These are phyloP conservation scores for Dipodomys ordii DNA, from an alignment of 2,113 vertebrate species.

Conservation along the genomic window DNA sequence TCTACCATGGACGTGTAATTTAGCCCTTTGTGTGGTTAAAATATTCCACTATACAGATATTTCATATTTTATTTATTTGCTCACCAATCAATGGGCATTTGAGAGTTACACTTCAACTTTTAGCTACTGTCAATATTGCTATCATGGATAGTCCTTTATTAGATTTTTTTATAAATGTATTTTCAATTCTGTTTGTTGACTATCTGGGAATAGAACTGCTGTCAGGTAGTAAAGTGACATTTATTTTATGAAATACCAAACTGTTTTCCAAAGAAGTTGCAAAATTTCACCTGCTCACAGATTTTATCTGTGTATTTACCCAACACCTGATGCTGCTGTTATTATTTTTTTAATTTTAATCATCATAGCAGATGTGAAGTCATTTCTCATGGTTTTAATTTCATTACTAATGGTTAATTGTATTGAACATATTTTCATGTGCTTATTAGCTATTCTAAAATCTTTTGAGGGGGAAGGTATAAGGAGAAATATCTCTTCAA, in stretches of 20 bases:
- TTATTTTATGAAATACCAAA: background rate
- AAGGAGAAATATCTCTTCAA: background rate
- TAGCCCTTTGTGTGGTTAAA: too few relatives aligned
- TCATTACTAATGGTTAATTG: background rate
- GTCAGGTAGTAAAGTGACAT: background rate
- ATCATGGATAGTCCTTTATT: too few relatives aligned
- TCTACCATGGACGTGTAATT: too few relatives aligned
- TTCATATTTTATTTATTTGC: too few relatives aligned
- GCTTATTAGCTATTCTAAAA: too few relatives aligned
- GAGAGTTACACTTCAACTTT: too few relatives aligned
- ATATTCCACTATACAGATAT: too few relatives aligned
- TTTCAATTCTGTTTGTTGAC: background rate
- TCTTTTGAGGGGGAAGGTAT: too few relatives aligned
- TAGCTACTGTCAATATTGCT: too few relatives aligned
- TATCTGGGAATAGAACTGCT: background rate
- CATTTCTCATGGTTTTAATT: background rate
- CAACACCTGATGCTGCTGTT: background rate
- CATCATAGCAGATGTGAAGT: background rate
- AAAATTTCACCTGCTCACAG: background rate
- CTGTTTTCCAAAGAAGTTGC: background rate
- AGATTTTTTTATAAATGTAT: background rate
- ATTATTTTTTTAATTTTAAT: background rate
- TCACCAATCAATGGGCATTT: too few relatives aligned
- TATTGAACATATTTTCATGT: background rate
- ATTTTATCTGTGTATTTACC: background rate